Evolutionary conservation across 2,113 vertebrate genomes (phyloP).

Genomic region (Neogobius melanostomus): DNA sequence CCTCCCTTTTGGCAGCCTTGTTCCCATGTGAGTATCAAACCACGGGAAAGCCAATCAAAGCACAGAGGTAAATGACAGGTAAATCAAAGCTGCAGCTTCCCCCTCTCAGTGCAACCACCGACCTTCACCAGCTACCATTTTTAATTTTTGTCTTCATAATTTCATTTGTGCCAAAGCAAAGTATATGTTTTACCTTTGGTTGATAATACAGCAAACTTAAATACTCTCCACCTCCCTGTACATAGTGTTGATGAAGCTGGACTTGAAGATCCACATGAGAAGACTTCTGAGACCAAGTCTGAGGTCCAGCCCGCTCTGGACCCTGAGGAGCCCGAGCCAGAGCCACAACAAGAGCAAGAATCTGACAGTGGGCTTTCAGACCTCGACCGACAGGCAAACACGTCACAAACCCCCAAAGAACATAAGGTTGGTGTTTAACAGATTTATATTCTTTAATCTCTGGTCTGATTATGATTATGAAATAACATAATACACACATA

Average conservation of each 20-base stretch:
- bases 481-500: too few species aligned
- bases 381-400: constrained; percentile 44
- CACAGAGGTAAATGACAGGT: constrained; percentile 56
- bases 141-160: constrained; percentile 23
- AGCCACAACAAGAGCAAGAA: constrained; percentile 36
- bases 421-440: constrained; percentile 45
- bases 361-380: constrained; percentile 40
- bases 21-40: constrained; percentile 83
- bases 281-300: constrained; percentile 44
- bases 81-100: constrained; percentile 51
- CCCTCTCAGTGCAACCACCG: constrained; percentile 62
- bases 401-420: constrained; percentile 41
- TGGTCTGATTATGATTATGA: too few species aligned
- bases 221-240: constrained; percentile 14
- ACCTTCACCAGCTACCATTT: constrained; percentile 58
- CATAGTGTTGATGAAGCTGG: constrained; percentile 56
- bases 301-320: constrained; percentile 40
- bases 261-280: constrained; percentile 52
- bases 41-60: constrained; percentile 40
- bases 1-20: constrained; percentile 82
- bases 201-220: background rate
- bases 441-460: too few species aligned
- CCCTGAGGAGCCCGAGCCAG: constrained; percentile 48
- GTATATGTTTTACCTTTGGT: background rate
- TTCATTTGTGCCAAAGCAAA: constrained; percentile 35